Evolutionary conservation across 1,140 invertebrate genomes (phyloP), one percentile per base, ranked within the genome.

Genomic region (Panulirus ornatus): DNA sequence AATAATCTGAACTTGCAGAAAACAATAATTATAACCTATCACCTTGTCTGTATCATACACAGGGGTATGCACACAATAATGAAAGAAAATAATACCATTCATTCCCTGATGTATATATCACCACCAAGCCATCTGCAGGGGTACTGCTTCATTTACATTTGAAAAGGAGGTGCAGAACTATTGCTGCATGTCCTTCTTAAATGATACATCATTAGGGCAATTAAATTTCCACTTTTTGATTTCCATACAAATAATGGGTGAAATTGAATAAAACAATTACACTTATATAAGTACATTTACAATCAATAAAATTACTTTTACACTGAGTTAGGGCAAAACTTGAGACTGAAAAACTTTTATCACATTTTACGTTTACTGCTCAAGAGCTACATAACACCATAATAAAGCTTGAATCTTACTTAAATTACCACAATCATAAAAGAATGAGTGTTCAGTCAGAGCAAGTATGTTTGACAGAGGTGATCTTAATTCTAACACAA

Each of bases 401-500:
- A 66, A 63, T 19, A 58, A 63, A n/a, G n/a, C n/a, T n/a, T 27
- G 30, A 47, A 66, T 11, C 6, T 66, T 30, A 8, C 8, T 66
- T 66, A 66, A 30, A 30, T 47, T 6, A 47, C 14, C 44, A 47
- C 14, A 14, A 47, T 47, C 5, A 47, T 47, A 47, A 47, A 14
- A 47, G 14, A 47, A 47, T 5, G 14, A 47, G 44, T 47, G 44
- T 47, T 47, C 5, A 47, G 14, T 5, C 44, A 47, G 44, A 14
- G 58, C 27, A 66, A 30, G 30, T 66, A 66, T 30, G 58, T 58
- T 19, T 58, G 58, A 66, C 0, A 66, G 54, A 66, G n/a, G 58
- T 66, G n/a, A 66, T 66, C n/a, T 66, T 66, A 66, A 66, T 30
- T 66, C 58, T 66, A 30, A 66, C 27, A 66, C 16, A 58, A 58